Conservation (phyloP, 2,113 vertebrate species). For the Halcyon malimbica region DNA sequence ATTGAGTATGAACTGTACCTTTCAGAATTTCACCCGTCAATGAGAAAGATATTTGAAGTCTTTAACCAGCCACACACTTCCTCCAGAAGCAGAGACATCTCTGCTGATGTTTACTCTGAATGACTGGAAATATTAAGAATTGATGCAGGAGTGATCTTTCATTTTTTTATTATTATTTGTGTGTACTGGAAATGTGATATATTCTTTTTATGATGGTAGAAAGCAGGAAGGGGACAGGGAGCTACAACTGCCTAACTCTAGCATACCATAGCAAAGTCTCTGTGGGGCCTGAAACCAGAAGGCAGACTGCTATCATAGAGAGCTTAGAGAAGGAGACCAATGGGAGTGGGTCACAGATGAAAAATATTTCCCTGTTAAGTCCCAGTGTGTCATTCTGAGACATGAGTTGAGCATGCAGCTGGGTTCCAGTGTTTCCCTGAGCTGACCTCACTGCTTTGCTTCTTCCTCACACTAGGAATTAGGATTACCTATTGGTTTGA, state of each 20-base stretch:
- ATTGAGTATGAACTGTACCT: neutral
- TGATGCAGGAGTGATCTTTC: neutral
- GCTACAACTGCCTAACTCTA: neutral
- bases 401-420: neutral
- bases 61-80: neutral
- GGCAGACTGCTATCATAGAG: neutral
- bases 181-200: neutral
- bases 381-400: neutral
- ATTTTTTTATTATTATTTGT: neutral
- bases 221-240: neutral
- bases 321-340: neutral
- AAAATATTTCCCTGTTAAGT: neutral
- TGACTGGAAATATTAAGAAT: neutral
- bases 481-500: neutral
- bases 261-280: neutral
- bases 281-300: neutral
- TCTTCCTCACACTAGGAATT: neutral
- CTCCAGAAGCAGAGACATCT: neutral
- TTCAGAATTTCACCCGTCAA: neutral
- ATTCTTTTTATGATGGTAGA: neutral
- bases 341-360: neutral
- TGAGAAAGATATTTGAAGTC: neutral
- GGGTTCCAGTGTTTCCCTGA: neutral
- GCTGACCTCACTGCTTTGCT: neutral
- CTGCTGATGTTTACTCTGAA: neutral